These are phyloP conservation scores for Silurus asotus DNA, from an alignment of 2,113 vertebrate genomes.

Conservation along the genomic window DNA sequence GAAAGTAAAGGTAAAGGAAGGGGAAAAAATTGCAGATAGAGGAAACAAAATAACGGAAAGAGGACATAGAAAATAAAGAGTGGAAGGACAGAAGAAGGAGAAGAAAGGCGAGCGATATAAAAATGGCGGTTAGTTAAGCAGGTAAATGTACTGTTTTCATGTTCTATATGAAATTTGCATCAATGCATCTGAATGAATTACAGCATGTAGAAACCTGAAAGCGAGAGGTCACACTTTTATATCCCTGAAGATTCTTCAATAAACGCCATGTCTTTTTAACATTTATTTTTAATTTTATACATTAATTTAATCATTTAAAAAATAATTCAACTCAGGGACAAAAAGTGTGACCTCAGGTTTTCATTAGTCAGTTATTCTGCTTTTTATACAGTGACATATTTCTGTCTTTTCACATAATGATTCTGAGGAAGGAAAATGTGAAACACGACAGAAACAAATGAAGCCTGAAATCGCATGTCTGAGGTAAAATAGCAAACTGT, in stretches of 20 bases:
- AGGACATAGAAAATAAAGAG: background rate
- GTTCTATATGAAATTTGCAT: slow-evolving; percentile 56
- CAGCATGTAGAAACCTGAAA: slow-evolving; percentile 12
- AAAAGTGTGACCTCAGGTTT: slow-evolving; percentile 62
- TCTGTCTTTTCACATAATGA: slow-evolving; percentile 49
- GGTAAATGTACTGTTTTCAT: slow-evolving; percentile 62
- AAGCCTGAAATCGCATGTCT: slow-evolving; percentile 51
- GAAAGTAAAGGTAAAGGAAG: background rate
- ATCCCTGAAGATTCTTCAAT: slow-evolving; percentile 7
- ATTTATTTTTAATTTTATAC: background rate
- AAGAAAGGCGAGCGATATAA: slow-evolving; percentile 63
- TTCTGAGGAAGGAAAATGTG: slow-evolving; percentile 29
- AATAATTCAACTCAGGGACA: slow-evolving; percentile 35
- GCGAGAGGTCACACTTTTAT: slow-evolving; percentile 60
- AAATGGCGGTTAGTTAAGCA: slow-evolving; percentile 88
- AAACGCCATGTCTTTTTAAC: background rate
- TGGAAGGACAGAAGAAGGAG: background rate
- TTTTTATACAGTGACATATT: slow-evolving; percentile 23
- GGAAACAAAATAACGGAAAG: background rate
- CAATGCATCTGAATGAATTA: slow-evolving; percentile 38
- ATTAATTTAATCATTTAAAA: too few species aligned
- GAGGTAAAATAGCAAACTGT: too few species aligned
- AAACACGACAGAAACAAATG: slow-evolving; percentile 56
- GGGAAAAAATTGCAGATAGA: background rate
- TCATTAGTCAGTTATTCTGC: slow-evolving; percentile 39